Evolutionary conservation across 1,140 invertebrate genomes (phyloP).

Genomic region (Tenebrio molitor): DNA sequence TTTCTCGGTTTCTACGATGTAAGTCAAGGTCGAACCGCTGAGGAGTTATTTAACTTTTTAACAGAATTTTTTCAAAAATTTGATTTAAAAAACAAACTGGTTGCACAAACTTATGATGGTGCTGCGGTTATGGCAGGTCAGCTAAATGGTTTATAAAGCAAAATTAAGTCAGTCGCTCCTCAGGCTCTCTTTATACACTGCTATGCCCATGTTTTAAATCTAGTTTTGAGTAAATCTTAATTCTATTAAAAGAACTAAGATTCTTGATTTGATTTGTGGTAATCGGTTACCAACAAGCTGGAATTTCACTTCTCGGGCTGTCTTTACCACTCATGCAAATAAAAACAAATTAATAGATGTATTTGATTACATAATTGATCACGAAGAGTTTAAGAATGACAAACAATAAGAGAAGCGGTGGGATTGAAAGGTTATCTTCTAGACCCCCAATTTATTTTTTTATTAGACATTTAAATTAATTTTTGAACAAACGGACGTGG

Average conservation of each 20-base stretch:
- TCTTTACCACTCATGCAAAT: conserved; percentile 38
- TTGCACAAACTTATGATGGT: conserved; percentile 62
- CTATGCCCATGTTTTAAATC: conserved; percentile 62
- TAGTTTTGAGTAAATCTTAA: conserved; percentile 45
- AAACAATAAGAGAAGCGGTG: conserved; percentile 4
- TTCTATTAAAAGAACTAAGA: conserved; percentile 42
- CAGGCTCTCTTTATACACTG: conserved; percentile 62
- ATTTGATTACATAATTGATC: conserved; percentile 45
- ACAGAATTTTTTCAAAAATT: conserved; percentile 17
- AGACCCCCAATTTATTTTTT: conserved; percentile 20
- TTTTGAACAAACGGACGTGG: conserved; percentile 26
- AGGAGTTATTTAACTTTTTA: conserved; percentile 54
- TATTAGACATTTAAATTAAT: conserved; percentile 26
- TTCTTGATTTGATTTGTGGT: conserved; percentile 44
- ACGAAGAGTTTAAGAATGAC: conserved; percentile 12
- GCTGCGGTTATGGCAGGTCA: conserved; percentile 58
- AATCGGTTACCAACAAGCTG: conserved; percentile 46
- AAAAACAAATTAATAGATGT: conserved; percentile 43
- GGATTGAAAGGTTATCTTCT: conserved; percentile 23
- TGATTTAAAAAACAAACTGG: conserved; percentile 58
- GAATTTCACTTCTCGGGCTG: conserved; percentile 46
- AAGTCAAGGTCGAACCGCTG: conserved; percentile 39
- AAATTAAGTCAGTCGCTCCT: conserved; percentile 58
- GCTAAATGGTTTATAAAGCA: conserved; percentile 56
- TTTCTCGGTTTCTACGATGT: conserved; percentile 48